Percentiles rank a stretch among this genome's conserved stretches.
Conservation (phyloP, 2,888 invertebrate genomes). For the Eilema caniola region DNA sequence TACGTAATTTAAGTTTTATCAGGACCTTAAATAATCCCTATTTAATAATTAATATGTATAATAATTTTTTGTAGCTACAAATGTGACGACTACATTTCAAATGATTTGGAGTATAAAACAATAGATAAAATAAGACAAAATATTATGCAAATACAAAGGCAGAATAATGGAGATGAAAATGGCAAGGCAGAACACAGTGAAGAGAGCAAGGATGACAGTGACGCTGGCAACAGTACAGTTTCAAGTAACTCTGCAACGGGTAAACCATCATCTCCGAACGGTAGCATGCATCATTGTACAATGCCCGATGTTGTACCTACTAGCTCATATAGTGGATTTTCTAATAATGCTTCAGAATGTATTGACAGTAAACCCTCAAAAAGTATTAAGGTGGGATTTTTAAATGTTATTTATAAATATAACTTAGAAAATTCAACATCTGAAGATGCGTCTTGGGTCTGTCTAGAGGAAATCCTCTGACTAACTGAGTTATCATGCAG, state of each 20-base stretch:
- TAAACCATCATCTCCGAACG: slow-evolving; percentile 49
- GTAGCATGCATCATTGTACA: slow-evolving; percentile 55
- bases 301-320: slow-evolving; percentile 50
- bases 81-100: slow-evolving; percentile 93
- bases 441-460: too few relatives aligned
- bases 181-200: slow-evolving; percentile 59
- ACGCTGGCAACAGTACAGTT: slow-evolving; percentile 53
- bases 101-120: slow-evolving; percentile 87
- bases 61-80: slow-evolving; percentile 89
- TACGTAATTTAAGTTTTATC: too few relatives aligned
- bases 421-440: too few relatives aligned
- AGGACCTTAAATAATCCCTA: background rate
- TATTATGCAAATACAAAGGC: slow-evolving; percentile 69
- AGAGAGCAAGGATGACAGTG: slow-evolving; percentile 65
- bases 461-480: too few relatives aligned
- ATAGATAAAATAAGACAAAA: slow-evolving; percentile 87
- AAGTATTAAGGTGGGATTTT: slow-evolving; percentile 65
- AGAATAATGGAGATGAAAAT: slow-evolving; percentile 56
- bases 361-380: slow-evolving; percentile 68
- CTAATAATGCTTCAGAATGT: slow-evolving; percentile 55
- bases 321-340: slow-evolving; percentile 59
- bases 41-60: background rate
- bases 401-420: background rate
- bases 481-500: too few relatives aligned
- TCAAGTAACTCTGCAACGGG: slow-evolving; percentile 50